Evolutionary conservation across 53 echinoderm and acorn worm species (phyloP).

Genomic region (Temnopleurus reevesii): DNA sequence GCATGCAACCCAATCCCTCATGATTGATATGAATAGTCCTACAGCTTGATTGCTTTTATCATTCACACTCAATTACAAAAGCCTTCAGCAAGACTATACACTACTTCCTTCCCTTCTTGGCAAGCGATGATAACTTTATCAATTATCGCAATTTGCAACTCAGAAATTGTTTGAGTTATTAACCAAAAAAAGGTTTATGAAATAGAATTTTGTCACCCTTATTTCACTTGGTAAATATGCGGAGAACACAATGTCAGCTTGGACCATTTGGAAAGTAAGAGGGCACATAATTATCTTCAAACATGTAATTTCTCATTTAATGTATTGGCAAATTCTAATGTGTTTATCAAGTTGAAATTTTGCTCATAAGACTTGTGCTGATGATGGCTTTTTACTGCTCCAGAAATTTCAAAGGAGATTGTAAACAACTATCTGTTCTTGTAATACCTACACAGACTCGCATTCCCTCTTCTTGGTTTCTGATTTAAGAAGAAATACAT

Average conservation of each 20-base stretch:
- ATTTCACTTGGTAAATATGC: not conserved
- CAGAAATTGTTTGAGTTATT: not conserved
- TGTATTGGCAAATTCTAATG: too few relatives aligned
- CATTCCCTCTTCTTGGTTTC: too few relatives aligned
- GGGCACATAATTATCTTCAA: not conserved
- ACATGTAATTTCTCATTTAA: not conserved
- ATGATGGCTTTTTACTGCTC: not conserved
- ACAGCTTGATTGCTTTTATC: constrained; percentile 42
- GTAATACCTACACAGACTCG: too few relatives aligned
- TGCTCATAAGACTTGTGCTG: not conserved
- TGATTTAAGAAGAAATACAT: not conserved
- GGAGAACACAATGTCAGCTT: too few relatives aligned
- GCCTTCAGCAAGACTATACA: constrained; percentile 43
- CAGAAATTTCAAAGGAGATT: not conserved
- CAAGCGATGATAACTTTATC: constrained; percentile 15
- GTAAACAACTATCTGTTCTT: too few relatives aligned
- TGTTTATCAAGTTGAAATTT: not conserved
- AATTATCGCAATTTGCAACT: constrained; percentile 8
- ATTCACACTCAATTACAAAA: constrained; percentile 49
- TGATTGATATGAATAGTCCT: constrained; percentile 49
- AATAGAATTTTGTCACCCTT: not conserved
- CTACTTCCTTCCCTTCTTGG: not conserved
- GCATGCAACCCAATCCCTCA: constrained; percentile 41
- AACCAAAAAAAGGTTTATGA: not conserved
- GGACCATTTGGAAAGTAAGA: not conserved